Percentiles rank a stretch among this genome's conserved stretches.
phyloP scores from a whole-genome alignment of 1,140 invertebrate genomes.

The Glomeris maerens region DNA sequence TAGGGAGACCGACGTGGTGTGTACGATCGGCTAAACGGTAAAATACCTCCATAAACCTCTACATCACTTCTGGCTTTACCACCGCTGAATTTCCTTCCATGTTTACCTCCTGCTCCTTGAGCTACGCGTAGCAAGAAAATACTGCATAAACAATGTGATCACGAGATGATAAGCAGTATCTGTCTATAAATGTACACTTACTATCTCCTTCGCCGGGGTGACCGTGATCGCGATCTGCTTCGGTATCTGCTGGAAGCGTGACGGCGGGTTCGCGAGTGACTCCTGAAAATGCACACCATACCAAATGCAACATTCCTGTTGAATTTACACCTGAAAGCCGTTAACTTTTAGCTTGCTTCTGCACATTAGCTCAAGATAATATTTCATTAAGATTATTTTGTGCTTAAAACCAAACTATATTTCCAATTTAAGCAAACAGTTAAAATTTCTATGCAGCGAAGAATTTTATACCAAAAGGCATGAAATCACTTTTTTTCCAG shows the following conservation, averaged over 20 bases:
- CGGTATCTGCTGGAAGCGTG: constrained; percentile 21
- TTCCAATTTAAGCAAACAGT: too few relatives aligned
- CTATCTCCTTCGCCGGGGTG: constrained; percentile 11
- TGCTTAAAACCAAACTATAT: too few relatives aligned
- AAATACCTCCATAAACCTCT: not conserved
- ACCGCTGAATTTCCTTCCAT: not conserved
- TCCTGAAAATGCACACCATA: not conserved
- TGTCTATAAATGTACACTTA: not conserved
- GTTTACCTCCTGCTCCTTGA: not conserved
- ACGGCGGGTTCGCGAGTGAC: constrained; percentile 9
- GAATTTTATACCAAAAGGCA: too few relatives aligned
- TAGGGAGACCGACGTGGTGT: not conserved
- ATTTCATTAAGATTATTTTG: too few relatives aligned
- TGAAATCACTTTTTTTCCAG: too few relatives aligned
- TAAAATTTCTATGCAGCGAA: too few relatives aligned
- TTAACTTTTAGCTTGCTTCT: too few relatives aligned
- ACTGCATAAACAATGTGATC: not conserved
- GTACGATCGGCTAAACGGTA: not conserved
- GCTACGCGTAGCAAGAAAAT: not conserved
- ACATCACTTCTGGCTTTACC: not conserved
- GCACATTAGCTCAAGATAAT: too few relatives aligned
- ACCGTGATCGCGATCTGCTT: constrained; percentile 20
- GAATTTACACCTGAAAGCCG: too few relatives aligned
- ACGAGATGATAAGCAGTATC: not conserved
- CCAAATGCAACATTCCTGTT: too few relatives aligned